Conservation (phyloP, 2,888 invertebrate genomes). For the Zygogramma bicolorata region DNA sequence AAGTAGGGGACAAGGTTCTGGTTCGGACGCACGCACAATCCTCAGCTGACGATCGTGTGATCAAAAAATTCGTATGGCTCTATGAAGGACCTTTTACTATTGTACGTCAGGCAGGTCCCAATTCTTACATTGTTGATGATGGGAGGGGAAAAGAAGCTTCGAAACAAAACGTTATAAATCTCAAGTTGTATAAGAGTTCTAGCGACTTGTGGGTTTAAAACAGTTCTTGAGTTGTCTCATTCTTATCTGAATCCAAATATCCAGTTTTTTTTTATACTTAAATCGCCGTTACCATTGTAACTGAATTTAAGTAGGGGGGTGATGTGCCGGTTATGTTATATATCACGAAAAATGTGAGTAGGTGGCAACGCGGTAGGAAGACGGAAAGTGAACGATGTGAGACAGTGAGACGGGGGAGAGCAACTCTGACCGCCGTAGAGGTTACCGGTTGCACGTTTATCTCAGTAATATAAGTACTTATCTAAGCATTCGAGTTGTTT, state of each 20-base stretch:
- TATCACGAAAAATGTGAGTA: too few relatives aligned
- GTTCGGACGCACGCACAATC: conserved; percentile 2
- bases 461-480: too few relatives aligned
- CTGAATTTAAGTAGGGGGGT: not conserved
- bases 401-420: too few relatives aligned
- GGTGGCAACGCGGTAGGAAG: too few relatives aligned
- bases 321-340: too few relatives aligned
- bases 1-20: not conserved
- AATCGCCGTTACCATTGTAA: conserved; percentile 4
- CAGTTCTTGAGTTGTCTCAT: too few relatives aligned
- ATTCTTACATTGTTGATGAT: not conserved
- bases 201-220: not conserved
- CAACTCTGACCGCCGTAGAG: too few relatives aligned
- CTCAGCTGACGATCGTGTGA: not conserved
- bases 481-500: too few relatives aligned
- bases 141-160: not conserved
- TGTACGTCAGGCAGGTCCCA: conserved; percentile 3
- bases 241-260: too few relatives aligned
- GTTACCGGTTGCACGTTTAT: too few relatives aligned
- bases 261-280: not conserved
- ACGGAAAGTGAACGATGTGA: too few relatives aligned
- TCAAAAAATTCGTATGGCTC: not conserved
- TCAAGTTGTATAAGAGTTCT: not conserved
- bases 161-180: conserved; percentile 10
- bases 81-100: conserved; percentile 3